These are phyloP conservation scores for Ophioninae sp. DNA, from an alignment of 2,888 invertebrate species.

Conservation along the genomic window DNA sequence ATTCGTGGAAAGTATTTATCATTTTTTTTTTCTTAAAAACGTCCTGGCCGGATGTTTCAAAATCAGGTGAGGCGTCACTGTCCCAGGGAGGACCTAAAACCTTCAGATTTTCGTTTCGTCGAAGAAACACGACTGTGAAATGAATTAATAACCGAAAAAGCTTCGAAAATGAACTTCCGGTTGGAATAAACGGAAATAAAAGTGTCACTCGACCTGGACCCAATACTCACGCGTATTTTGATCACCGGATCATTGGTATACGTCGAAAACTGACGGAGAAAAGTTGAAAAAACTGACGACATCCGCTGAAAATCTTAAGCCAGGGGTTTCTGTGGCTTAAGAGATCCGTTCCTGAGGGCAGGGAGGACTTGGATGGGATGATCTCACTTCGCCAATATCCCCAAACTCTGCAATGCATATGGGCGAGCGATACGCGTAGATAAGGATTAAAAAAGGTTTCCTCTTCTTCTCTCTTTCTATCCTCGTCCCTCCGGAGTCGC, in stretches of 20 bases:
- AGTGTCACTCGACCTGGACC: neutral
- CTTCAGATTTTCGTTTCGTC: neutral
- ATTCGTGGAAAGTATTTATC: neutral
- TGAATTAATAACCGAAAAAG: neutral
- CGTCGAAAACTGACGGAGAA: neutral
- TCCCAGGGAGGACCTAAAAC: neutral
- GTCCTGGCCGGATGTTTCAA: neutral
- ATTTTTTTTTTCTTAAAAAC: neutral
- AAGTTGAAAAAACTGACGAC: neutral
- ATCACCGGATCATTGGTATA: neutral
- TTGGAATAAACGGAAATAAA: neutral
- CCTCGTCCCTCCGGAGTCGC: conserved; percentile 45
- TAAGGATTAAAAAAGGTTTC: conserved; percentile 75
- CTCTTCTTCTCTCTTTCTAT: conserved; percentile 21
- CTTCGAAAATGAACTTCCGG: neutral
- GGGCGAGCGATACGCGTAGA: conserved; percentile 75
- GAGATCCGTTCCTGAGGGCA: neutral
- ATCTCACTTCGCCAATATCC: conserved; percentile 71
- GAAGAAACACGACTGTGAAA: neutral
- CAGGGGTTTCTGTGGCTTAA: neutral
- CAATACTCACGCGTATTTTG: neutral
- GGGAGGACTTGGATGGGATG: conserved; percentile 48
- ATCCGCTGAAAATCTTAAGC: neutral
- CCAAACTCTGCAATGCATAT: conserved; percentile 72
- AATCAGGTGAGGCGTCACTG: neutral